Conservation (phyloP, 2,888 invertebrate species). For the Drosophila colorata region DNA sequence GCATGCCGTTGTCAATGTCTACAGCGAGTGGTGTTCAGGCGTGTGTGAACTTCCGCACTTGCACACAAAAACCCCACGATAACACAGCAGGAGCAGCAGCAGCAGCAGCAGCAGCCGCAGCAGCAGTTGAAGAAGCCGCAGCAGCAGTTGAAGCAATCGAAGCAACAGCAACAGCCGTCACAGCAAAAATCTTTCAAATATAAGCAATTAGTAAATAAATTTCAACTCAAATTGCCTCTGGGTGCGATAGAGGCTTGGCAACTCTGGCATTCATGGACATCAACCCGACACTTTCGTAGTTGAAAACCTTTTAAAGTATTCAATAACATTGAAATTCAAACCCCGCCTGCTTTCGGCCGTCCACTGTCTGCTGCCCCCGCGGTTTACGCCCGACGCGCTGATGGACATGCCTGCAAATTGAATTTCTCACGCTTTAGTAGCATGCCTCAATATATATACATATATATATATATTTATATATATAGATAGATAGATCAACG, state of each 20-base stretch:
- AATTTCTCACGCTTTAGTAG: conserved; percentile 62
- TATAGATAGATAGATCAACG: conserved; percentile 13
- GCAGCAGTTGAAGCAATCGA: conserved; percentile 2
- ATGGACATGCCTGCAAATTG: conserved; percentile 69
- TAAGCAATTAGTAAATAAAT: conserved; percentile 66
- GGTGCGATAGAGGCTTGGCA: conserved; percentile 3
- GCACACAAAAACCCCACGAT: conserved; percentile 40
- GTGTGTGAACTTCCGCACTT: conserved; percentile 79
- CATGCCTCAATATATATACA: conserved; percentile 14
- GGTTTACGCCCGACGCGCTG: conserved; percentile 32
- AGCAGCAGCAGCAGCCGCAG: background rate
- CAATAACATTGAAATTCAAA: conserved; percentile 73
- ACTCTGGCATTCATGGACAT: conserved; percentile 48
- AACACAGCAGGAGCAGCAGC: background rate
- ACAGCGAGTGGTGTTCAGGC: conserved; percentile 68
- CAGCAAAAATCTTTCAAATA: conserved; percentile 52
- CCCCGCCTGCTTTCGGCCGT: conserved; percentile 25
- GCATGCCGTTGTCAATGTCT: conserved; percentile 43
- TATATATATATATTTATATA: background rate
- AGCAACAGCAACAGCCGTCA: conserved; percentile 6
- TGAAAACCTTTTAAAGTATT: conserved; percentile 79
- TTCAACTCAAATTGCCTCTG: conserved; percentile 28
- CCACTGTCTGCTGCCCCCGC: background rate
- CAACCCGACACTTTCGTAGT: conserved; percentile 50
- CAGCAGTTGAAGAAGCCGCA: too few species aligned